Conservation (phyloP, 2,888 invertebrate species). For the Idaea straminata region DNA sequence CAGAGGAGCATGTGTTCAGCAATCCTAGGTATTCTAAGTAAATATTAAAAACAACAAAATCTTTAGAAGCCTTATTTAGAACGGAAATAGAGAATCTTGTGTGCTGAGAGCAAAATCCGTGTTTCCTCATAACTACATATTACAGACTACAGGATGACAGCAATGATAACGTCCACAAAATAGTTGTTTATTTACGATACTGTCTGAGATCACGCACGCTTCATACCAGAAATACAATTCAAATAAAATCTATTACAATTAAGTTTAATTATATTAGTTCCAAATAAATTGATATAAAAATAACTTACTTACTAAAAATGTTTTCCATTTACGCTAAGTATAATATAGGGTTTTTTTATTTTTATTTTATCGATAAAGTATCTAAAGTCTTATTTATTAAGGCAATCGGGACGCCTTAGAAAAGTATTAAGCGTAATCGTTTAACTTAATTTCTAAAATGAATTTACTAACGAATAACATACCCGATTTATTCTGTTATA, state of each 20-base stretch:
- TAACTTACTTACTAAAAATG: conserved; percentile 63
- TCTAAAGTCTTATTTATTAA: conserved; percentile 71
- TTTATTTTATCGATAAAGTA: conserved; percentile 67
- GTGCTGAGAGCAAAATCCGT: too few species aligned
- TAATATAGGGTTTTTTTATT: conserved; percentile 34
- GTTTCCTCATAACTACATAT: not conserved
- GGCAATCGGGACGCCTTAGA: conserved; percentile 57
- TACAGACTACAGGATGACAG: not conserved
- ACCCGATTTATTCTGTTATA: conserved; percentile 38
- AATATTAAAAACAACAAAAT: too few species aligned
- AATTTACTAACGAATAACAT: conserved; percentile 46
- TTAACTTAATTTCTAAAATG: conserved; percentile 63
- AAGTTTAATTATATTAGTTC: conserved; percentile 61
- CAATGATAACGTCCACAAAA: not conserved
- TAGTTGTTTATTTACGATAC: conserved; percentile 34
- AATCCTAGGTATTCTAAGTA: too few species aligned
- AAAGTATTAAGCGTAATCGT: conserved; percentile 76
- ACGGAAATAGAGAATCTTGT: too few species aligned
- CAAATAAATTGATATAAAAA: conserved; percentile 73
- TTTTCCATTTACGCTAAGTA: conserved; percentile 40
- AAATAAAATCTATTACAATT: conserved; percentile 50
- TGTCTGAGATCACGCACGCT: conserved; percentile 68
- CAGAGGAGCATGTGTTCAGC: too few species aligned
- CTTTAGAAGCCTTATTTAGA: too few species aligned
- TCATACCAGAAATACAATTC: conserved; percentile 53